phyloP scores from a whole-genome alignment of 2,888 invertebrate species.

The Cartodere bifasciata region DNA sequence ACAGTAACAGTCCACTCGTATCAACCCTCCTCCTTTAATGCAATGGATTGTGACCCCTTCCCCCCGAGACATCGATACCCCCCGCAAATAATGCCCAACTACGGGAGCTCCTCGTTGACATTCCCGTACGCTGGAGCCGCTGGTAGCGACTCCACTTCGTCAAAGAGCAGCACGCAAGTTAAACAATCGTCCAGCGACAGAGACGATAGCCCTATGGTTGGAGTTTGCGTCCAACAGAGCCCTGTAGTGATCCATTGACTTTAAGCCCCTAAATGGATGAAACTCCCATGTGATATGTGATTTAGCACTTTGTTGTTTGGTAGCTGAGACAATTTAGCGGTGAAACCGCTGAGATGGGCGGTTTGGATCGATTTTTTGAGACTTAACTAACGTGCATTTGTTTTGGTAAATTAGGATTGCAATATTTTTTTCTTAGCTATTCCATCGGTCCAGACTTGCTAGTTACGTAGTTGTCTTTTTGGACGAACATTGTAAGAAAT shows the following conservation, averaged over 20 bases:
- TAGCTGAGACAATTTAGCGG: too few species aligned
- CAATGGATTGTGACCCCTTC: slow-evolving; percentile 73
- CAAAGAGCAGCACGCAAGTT: slow-evolving; percentile 14
- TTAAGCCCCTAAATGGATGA: too few species aligned
- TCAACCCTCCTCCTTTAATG: slow-evolving; percentile 31
- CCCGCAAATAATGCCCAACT: slow-evolving; percentile 36
- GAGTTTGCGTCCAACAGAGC: slow-evolving; percentile 83
- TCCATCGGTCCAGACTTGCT: too few species aligned
- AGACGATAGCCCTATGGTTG: slow-evolving; percentile 74
- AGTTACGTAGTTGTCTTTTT: too few species aligned
- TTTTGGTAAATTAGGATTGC: too few species aligned
- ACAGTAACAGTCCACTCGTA: slow-evolving; percentile 14
- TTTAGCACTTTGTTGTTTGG: too few species aligned
- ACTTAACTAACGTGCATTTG: too few species aligned
- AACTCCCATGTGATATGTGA: slow-evolving; percentile 9
- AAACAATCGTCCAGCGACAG: slow-evolving; percentile 34
- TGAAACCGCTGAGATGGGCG: too few species aligned
- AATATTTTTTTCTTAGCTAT: too few species aligned
- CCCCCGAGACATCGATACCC: slow-evolving; percentile 30
- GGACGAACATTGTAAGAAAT: too few species aligned
- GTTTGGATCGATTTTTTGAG: too few species aligned
- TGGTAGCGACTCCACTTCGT: slow-evolving; percentile 20
- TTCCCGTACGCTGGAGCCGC: slow-evolving; percentile 29
- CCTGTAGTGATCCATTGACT: slow-evolving; percentile 85
- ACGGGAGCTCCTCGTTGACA: slow-evolving; percentile 32